These are phyloP conservation scores for Enoplosus armatus DNA, from an alignment of 2,797 vertebrate genomes.

Conservation along the genomic window DNA sequence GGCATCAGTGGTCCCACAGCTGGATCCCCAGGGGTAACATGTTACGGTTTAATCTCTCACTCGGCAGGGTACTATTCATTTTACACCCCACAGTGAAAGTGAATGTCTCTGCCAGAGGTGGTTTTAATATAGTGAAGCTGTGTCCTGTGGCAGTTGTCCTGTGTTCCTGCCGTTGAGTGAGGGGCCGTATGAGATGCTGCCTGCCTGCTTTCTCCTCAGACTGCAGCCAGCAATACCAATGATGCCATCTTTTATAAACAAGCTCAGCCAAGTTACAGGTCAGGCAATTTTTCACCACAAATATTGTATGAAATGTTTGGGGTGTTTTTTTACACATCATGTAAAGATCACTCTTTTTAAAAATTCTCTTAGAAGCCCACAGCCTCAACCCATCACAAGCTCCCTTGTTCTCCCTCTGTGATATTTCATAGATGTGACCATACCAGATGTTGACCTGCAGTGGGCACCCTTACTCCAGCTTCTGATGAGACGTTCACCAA, in stretches of 20 bases:
- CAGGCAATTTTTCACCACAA: slow-evolving; percentile 9
- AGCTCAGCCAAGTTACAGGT: slow-evolving; percentile 87
- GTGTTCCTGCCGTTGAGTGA: slow-evolving; percentile 76
- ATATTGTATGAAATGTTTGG: neutral
- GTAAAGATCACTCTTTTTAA: too few species aligned
- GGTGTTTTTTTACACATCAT: neutral
- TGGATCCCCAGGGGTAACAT: slow-evolving; percentile 75
- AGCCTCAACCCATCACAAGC: neutral
- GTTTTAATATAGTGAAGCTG: slow-evolving; percentile 32
- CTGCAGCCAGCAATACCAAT: slow-evolving; percentile 84
- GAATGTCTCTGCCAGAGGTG: neutral
- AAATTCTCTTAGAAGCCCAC: too few species aligned
- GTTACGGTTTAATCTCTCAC: slow-evolving; percentile 24
- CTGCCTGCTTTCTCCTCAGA: slow-evolving; percentile 87
- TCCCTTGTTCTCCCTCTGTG: neutral
- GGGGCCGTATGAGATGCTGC: slow-evolving; percentile 73
- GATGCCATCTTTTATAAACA: slow-evolving; percentile 75
- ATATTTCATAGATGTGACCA: slow-evolving; percentile 60
- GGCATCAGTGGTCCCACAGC: slow-evolving; percentile 79
- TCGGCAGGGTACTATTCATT: neutral
- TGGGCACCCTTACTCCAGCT: slow-evolving; percentile 81
- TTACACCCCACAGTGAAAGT: neutral
- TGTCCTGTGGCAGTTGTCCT: slow-evolving; percentile 75
- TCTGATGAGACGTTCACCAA: slow-evolving; percentile 53
- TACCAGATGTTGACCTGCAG: slow-evolving; percentile 81